Conservation (phyloP, 1,140 invertebrate genomes). For the Caenorhabditis inopinata region DNA sequence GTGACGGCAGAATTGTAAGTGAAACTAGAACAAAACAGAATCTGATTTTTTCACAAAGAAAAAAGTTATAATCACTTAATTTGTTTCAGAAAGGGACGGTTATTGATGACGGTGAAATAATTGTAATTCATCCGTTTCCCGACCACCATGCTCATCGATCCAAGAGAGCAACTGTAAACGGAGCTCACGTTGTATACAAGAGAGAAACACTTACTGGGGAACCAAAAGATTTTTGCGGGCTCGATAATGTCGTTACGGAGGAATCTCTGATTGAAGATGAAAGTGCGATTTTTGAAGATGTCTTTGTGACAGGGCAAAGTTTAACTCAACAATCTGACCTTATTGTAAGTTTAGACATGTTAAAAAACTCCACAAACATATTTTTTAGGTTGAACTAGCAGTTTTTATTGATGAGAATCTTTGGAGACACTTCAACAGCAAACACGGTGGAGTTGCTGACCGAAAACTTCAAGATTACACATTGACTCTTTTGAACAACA, state of each 20-base stretch:
- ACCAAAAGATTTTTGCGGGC: conserved; percentile 58
- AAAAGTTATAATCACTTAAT: background rate
- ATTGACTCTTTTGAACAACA: conserved; percentile 63
- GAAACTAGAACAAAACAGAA: background rate
- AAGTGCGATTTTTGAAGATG: conserved; percentile 62
- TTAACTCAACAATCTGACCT: conserved; percentile 60
- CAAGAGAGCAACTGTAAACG: conserved; percentile 53
- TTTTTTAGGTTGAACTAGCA: conserved; percentile 60
- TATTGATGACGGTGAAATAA: conserved; percentile 51
- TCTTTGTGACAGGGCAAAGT: conserved; percentile 62
- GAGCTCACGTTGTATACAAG: conserved; percentile 64
- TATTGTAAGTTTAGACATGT: conserved; percentile 47
- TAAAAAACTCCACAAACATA: background rate
- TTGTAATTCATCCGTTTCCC: conserved; percentile 63
- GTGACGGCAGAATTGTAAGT: conserved; percentile 58
- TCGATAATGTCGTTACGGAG: conserved; percentile 61
- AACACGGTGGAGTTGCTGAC: conserved; percentile 60
- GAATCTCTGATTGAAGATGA: conserved; percentile 64
- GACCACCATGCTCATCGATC: conserved; percentile 55
- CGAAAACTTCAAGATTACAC: conserved; percentile 60
- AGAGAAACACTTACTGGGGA: conserved; percentile 46
- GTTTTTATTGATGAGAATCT: conserved; percentile 64
- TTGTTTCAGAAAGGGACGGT: conserved; percentile 65
- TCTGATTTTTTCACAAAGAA: background rate
- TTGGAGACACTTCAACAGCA: conserved; percentile 62